Evolutionary conservation across 2,797 vertebrate species (phyloP), one percentile per base, ranked within the genome.

Genomic region (Cossypha heuglini): DNA sequence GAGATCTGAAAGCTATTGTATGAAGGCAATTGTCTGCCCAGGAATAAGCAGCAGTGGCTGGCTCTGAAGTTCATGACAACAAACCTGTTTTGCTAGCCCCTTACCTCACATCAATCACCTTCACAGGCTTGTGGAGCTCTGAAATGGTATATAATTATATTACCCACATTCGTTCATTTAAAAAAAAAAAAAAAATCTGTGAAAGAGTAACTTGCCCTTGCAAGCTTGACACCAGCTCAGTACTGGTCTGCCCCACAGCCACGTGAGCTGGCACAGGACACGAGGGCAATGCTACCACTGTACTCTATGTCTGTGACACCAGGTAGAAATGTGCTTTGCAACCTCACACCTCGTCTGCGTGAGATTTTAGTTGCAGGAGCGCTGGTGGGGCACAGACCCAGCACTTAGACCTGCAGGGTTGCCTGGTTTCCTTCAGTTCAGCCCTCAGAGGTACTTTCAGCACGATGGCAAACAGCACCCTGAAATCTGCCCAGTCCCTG

Each of bases 331-430:
- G 2, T 24, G 15, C 13, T 90, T 61, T 73, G 35, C 6, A 0
- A 49, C 37, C 21, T 67, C 58, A 64, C 8, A 31, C 11, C 19
- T 75, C 0, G 0, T 13, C 35, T 49, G 7, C 1, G 0, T 13
- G 28, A 43, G 13, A 19, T 40, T 38, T 37, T 8, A 61, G 9
- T 13, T 28, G 29, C 3, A 3, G 26, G n/a, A 26, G 42, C 35
- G 12, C 16, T 68, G 66, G 16, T 87, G 63, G 26, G 42, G 33
- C 37, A 68, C 14, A 59, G 52, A 43, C 10, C 18, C 13, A 31
- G 11, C 2, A 1, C 40, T 37, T 1, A 0, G 11, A 46, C 20
- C 17, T 17, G 6, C 1, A 1, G 15, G 7, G 0, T 54, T 4
- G 15, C 25, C 31, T 42, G 28, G 15, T 73, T 82, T 73, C 18